Conservation (phyloP, 35 echinoderm and acorn worm genomes). For the Heliocidaris erythrogramma region DNA sequence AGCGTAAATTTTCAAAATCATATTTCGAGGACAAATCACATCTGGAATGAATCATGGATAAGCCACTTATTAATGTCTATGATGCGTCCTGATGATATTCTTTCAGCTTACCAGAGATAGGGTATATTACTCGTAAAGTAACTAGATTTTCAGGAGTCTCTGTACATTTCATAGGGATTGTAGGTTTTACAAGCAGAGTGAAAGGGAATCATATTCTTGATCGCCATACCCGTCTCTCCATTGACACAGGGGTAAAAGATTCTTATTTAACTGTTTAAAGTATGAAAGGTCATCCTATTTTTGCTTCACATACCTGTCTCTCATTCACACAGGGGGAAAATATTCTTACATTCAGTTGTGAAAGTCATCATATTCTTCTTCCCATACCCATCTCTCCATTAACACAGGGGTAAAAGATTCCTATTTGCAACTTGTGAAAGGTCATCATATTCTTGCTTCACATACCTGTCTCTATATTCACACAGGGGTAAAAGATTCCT, state of each 20-base stretch:
- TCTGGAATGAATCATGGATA: too few species aligned
- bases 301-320: background rate
- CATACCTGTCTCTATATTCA: background rate
- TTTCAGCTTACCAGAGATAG: too few species aligned
- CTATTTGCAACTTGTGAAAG: too few species aligned
- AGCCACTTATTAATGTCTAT: too few species aligned
- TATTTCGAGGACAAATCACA: too few species aligned
- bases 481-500: background rate
- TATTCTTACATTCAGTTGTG: background rate
- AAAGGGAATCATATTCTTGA: background rate
- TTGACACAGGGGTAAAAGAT: background rate
- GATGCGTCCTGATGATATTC: too few species aligned
- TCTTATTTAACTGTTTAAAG: too few species aligned
- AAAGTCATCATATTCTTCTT: background rate
- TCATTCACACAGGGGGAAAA: background rate
- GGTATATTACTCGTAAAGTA: too few species aligned
- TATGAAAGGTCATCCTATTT: background rate
- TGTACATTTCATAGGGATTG: too few species aligned
- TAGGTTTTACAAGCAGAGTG: too few species aligned
- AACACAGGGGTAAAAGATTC: background rate
- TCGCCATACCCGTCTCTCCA: background rate
- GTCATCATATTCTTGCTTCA: background rate
- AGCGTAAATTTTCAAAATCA: too few species aligned
- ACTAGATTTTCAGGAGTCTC: too few species aligned
- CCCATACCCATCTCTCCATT: background rate